These are phyloP conservation scores for Callimorpha dominula DNA, from an alignment of 2,888 invertebrate species.

Conservation along the genomic window DNA sequence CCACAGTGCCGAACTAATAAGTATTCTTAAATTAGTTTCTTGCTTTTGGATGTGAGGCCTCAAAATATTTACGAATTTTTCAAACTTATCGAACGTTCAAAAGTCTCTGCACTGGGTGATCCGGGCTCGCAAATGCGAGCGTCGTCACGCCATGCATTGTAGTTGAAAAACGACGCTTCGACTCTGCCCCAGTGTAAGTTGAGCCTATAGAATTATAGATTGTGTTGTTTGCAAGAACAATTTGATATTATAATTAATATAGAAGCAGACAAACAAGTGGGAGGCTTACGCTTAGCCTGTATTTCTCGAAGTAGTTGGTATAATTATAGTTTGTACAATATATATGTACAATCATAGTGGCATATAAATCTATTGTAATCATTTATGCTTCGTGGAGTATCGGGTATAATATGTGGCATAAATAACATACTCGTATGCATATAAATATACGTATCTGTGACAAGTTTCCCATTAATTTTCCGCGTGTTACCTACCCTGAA, in stretches of 20 bases:
- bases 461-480: slow-evolving; percentile 1
- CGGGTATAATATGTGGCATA: neutral
- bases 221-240: too few relatives aligned
- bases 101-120: too few relatives aligned
- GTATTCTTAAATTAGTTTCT: too few relatives aligned
- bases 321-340: neutral
- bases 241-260: neutral
- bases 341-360: neutral
- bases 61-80: too few relatives aligned
- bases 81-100: too few relatives aligned
- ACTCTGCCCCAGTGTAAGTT: too few relatives aligned
- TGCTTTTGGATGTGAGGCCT: too few relatives aligned
- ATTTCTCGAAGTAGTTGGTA: neutral
- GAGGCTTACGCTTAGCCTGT: neutral
- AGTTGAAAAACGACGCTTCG: too few relatives aligned
- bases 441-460: neutral
- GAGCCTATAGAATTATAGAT: too few relatives aligned
- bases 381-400: neutral
- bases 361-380: neutral
- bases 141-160: too few relatives aligned
- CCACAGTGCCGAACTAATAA: too few relatives aligned
- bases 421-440: neutral
- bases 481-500: neutral
- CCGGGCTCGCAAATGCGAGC: too few relatives aligned
- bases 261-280: neutral